A percentile compares a stretch with the other conserved stretches of the same genome.
Evolutionary conservation across 2,113 vertebrate species (phyloP).

Genomic region (Gobius niger): DNA sequence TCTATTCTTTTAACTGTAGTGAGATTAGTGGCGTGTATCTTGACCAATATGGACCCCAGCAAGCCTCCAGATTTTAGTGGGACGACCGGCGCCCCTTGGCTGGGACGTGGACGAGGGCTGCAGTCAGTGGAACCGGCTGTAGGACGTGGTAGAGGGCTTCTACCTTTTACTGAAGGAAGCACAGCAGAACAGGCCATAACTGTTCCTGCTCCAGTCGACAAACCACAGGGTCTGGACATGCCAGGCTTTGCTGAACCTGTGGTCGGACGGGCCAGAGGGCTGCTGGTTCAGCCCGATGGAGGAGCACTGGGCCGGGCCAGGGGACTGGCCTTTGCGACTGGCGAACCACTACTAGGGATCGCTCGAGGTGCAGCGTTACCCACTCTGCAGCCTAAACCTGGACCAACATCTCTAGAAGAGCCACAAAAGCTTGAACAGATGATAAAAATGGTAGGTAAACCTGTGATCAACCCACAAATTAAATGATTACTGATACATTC

Average conservation of each 20-base stretch:
- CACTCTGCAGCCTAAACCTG: constrained; percentile 1
- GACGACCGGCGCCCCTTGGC: constrained; percentile 25
- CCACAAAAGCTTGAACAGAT: constrained; percentile 4
- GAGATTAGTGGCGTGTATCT: not conserved
- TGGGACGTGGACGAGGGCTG: constrained; percentile 43
- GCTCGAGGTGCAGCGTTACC: constrained; percentile 28
- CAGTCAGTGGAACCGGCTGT: constrained; percentile 21
- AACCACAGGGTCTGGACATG: constrained; percentile 20
- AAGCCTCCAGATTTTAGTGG: constrained; percentile 28
- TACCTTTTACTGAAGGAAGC: constrained; percentile 23
- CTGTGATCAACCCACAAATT: not conserved
- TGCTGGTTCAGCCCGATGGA: constrained; percentile 22
- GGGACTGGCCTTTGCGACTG: constrained; percentile 38
- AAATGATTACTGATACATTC: not conserved
- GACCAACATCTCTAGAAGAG: constrained; percentile 4
- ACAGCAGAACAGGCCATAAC: constrained; percentile 46
- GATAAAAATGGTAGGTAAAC: constrained; percentile 33
- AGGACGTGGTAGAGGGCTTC: constrained; percentile 55
- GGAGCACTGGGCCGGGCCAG: constrained; percentile 44
- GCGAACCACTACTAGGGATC: constrained; percentile 41
- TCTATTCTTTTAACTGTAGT: not conserved
- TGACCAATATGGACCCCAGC: constrained; percentile 66
- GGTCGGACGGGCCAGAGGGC: constrained; percentile 43
- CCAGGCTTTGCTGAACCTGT: constrained; percentile 4
- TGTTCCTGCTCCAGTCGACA: constrained; percentile 18